These are phyloP conservation scores for Eupsilia transversa DNA, from an alignment of 2,888 invertebrate genomes.

Conservation along the genomic window DNA sequence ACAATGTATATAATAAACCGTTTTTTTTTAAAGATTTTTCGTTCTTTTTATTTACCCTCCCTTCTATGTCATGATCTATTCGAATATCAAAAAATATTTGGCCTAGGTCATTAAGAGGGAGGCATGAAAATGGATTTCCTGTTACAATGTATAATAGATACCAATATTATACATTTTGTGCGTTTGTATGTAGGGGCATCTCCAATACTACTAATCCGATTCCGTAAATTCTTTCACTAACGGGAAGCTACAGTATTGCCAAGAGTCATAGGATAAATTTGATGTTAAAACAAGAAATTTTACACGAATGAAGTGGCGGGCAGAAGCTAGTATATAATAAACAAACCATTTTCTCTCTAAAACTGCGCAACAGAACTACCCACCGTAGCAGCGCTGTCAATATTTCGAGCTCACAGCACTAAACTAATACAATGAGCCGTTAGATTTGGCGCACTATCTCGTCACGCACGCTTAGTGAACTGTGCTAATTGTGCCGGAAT, in stretches of 20 bases:
- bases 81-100: no score
- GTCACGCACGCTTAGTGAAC: constrained; percentile 46
- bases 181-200: neutral
- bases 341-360: neutral
- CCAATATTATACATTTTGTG: no score
- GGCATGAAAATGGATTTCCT: no score
- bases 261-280: no score
- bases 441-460: constrained; percentile 49
- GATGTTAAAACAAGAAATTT: no score
- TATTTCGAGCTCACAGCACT: constrained; percentile 26
- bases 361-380: constrained; percentile 28
- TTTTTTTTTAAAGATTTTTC: no score
- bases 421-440: constrained; percentile 55
- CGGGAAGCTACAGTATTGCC: neutral
- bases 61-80: no score
- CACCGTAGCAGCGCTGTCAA: constrained; percentile 39
- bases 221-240: neutral
- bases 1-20: no score
- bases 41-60: no score
- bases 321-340: no score
- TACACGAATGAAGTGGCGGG: neutral
- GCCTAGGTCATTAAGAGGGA: no score
- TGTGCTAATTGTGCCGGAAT: constrained; percentile 43
- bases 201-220: neutral
- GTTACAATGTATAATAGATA: no score